These are phyloP conservation scores for Lasioglossum marginatum DNA, from an alignment of 2,888 invertebrate species.

Conservation along the genomic window DNA sequence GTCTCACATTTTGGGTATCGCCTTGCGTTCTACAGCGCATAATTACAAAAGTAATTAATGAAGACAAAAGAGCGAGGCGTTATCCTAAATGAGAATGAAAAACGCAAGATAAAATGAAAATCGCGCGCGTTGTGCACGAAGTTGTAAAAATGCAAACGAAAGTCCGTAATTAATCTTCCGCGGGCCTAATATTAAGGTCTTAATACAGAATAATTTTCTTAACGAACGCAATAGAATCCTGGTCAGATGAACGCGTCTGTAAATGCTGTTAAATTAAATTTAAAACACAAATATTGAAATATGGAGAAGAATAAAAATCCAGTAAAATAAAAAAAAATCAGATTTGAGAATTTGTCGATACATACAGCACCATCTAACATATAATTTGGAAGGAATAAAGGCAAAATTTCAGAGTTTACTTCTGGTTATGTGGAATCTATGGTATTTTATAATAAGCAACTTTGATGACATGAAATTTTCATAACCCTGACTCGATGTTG, in stretches of 20 bases:
- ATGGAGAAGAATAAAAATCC: background rate
- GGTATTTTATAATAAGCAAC: no score
- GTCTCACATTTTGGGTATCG: background rate
- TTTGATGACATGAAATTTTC: no score
- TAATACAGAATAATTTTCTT: background rate
- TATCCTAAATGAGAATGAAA: background rate
- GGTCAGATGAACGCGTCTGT: background rate
- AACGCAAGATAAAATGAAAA: background rate
- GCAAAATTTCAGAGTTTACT: no score
- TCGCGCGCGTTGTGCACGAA: background rate
- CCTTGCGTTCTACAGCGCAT: background rate
- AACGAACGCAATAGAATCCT: background rate
- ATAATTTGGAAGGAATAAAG: no score
- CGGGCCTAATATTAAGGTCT: background rate
- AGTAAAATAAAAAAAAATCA: background rate
- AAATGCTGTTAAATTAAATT: background rate
- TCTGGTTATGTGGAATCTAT: no score
- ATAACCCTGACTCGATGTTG: background rate
- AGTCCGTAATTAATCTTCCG: background rate
- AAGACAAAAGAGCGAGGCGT: background rate
- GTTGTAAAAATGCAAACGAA: background rate
- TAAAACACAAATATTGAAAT: background rate
- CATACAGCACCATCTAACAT: no score
- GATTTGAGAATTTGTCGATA: no score
- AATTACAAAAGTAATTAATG: slow-evolving; percentile 12